phyloP scores from a whole-genome alignment of 2,888 invertebrate genomes.

The Therioaphis trifolii region DNA sequence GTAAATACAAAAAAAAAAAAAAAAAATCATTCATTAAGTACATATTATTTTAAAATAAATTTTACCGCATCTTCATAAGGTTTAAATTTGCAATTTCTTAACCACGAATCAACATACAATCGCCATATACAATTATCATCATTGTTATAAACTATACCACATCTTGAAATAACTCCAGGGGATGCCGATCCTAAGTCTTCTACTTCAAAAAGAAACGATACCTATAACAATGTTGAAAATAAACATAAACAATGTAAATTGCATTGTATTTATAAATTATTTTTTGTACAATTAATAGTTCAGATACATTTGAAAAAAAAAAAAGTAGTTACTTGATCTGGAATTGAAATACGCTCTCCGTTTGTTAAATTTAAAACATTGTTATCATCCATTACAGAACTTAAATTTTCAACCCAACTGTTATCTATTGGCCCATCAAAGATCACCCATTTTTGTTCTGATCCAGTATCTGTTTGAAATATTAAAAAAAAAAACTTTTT shows the following conservation, averaged over 20 bases:
- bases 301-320: too few species aligned
- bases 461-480: constrained; percentile 74
- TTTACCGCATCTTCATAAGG: constrained; percentile 63
- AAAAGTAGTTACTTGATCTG: constrained; percentile 72
- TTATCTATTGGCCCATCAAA: constrained; percentile 96
- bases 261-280: not conserved
- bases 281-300: too few species aligned
- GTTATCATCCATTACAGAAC: constrained; percentile 94
- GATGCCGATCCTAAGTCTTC: constrained; percentile 94
- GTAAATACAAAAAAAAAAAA: too few species aligned
- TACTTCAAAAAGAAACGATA: constrained; percentile 89
- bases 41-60: too few species aligned
- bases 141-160: constrained; percentile 83
- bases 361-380: constrained; percentile 90
- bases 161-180: constrained; percentile 93
- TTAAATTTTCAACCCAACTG: constrained; percentile 96
- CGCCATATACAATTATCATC: constrained; percentile 12
- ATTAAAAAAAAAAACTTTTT: too few species aligned
- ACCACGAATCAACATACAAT: constrained; percentile 80
- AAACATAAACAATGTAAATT: not conserved
- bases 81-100: constrained; percentile 71
- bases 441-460: constrained; percentile 81
- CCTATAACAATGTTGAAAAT: constrained; percentile 66
- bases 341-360: constrained; percentile 83
- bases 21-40: too few species aligned